Evolutionary conservation across 1,140 invertebrate genomes (phyloP).

Genomic region (Eupristina koningsbergeri): DNA sequence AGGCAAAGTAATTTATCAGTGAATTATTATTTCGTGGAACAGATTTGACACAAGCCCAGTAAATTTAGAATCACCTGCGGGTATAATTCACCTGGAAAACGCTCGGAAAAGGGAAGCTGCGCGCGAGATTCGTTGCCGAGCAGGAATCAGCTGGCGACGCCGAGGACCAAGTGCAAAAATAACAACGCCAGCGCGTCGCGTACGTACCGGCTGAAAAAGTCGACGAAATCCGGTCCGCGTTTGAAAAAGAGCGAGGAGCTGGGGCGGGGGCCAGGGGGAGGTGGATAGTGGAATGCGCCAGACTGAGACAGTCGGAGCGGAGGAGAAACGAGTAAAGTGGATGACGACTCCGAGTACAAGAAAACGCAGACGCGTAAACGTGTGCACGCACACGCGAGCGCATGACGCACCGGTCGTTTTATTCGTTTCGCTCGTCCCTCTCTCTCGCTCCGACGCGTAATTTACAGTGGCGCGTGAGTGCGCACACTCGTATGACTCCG

Average conservation of each 20-base stretch:
- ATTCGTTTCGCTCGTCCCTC: not conserved
- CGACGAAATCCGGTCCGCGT: constrained; percentile 18
- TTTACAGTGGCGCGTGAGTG: constrained; percentile 21
- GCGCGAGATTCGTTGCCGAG: not conserved
- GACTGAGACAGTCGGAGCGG: not conserved
- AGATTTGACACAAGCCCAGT: not conserved
- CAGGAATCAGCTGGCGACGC: not conserved
- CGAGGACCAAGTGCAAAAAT: not conserved
- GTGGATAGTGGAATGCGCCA: constrained; percentile 4
- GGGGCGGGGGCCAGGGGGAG: not conserved
- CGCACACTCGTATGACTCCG: not conserved
- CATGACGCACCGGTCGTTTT: not conserved
- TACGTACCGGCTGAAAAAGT: not conserved
- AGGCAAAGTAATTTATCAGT: not conserved
- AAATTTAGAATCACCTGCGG: not conserved
- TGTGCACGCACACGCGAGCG: not conserved
- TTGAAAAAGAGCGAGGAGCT: not conserved
- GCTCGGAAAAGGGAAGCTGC: not conserved
- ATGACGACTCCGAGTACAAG: constrained; percentile 14
- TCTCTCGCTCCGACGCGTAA: not conserved
- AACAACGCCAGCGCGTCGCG: not conserved
- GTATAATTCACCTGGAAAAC: not conserved
- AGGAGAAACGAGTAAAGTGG: not conserved
- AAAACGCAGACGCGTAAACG: constrained; percentile 14
- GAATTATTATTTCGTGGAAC: not conserved